Conservation (phyloP, 2,888 invertebrate species). For the Pantelozetes paolii region DNA sequence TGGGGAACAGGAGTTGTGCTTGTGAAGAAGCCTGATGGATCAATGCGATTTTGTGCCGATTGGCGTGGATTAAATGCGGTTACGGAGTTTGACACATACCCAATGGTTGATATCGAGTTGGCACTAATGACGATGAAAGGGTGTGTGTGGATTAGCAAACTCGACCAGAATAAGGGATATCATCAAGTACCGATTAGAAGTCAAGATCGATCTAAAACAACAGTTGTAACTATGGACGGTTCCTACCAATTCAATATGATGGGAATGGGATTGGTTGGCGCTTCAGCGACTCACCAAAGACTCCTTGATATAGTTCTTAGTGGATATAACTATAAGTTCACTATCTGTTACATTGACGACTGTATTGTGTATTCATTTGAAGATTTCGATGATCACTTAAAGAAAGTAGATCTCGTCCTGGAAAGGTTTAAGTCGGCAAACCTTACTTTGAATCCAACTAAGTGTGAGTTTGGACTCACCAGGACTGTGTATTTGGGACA, state of each 20-base stretch:
- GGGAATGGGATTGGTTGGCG: neutral
- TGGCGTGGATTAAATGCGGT: constrained; percentile 4
- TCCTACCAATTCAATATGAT: neutral
- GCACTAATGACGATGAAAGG: neutral
- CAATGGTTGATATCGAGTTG: neutral
- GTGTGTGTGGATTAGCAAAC: neutral
- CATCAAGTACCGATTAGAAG: neutral
- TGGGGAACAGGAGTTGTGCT: constrained; percentile 3
- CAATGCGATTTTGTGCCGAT: constrained; percentile 13
- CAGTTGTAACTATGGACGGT: constrained; percentile 26
- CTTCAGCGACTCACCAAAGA: constrained; percentile 26
- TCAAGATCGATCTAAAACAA: neutral
- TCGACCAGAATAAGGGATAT: neutral
- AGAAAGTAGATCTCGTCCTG: constrained; percentile 35
- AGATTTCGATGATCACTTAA: constrained; percentile 30
- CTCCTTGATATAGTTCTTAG: neutral
- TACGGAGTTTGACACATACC: constrained; percentile 1
- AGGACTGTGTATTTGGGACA: constrained; percentile 45
- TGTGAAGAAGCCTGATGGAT: constrained; percentile 15
- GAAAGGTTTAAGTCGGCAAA: constrained; percentile 28
- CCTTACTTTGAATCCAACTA: constrained; percentile 40
- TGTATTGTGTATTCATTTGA: neutral
- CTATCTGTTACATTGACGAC: constrained; percentile 31
- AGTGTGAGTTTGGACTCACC: constrained; percentile 35
- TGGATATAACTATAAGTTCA: neutral